phyloP scores from a whole-genome alignment of 1,140 invertebrate genomes.

The Cotesia vestalis region DNA sequence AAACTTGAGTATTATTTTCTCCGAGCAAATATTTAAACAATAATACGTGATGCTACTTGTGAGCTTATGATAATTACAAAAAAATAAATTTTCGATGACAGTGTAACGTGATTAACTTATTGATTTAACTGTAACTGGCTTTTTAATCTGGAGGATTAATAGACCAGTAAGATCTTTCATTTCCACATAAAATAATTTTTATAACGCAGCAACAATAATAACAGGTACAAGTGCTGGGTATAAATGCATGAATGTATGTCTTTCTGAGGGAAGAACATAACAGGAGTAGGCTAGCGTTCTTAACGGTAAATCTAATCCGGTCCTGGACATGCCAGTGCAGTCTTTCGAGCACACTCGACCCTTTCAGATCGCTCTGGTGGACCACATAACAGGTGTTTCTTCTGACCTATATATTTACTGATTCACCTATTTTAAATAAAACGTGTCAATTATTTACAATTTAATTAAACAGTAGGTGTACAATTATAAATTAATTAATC shows the following conservation, averaged over 20 bases:
- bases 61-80: no score
- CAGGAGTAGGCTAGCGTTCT: constrained; percentile 12
- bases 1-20: no score
- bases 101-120: no score
- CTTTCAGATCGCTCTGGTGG: constrained; percentile 16
- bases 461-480: no score
- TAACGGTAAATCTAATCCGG: constrained; percentile 39
- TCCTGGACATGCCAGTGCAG: constrained; percentile 17
- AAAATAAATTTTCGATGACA: no score
- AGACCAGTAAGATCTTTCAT: neutral
- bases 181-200: constrained; percentile 2
- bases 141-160: no score
- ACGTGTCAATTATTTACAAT: neutral
- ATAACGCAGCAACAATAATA: neutral
- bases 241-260: neutral
- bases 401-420: neutral
- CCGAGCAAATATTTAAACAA: no score
- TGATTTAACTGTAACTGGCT: no score
- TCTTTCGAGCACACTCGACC: constrained; percentile 20
- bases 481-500: no score
- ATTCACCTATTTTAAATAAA: neutral
- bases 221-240: neutral
- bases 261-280: constrained; percentile 14
- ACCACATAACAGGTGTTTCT: neutral
- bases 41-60: no score